These are phyloP conservation scores for Busseola fusca DNA, from an alignment of 2,888 invertebrate species.

Conservation along the genomic window DNA sequence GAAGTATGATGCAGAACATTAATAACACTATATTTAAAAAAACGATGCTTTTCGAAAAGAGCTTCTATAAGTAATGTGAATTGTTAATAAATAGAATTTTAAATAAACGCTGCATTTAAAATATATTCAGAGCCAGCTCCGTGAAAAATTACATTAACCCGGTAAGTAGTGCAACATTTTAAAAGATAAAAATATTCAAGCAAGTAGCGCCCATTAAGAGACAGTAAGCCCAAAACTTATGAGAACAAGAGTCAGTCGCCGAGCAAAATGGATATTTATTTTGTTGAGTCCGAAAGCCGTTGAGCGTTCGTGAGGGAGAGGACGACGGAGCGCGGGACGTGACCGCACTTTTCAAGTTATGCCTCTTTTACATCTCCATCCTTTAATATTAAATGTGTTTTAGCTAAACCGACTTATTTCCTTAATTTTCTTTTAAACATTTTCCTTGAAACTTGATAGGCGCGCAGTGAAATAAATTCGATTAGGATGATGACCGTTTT, in stretches of 20 bases:
- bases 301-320: slow-evolving; percentile 56
- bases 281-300: slow-evolving; percentile 69
- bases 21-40: neutral
- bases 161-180: slow-evolving; percentile 38
- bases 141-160: slow-evolving; percentile 37
- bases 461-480: slow-evolving; percentile 20
- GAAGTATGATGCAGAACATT: neutral
- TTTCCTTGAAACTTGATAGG: slow-evolving; percentile 29
- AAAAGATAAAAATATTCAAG: slow-evolving; percentile 52
- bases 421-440: slow-evolving; percentile 35
- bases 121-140: slow-evolving; percentile 11
- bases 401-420: slow-evolving; percentile 35
- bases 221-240: slow-evolving; percentile 63
- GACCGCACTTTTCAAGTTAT: slow-evolving; percentile 70
- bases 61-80: neutral
- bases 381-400: slow-evolving; percentile 45
- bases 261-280: slow-evolving; percentile 75
- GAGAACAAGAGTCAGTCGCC: slow-evolving; percentile 61
- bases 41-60: neutral
- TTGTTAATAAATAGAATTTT: slow-evolving; percentile 9
- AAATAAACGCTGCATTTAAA: slow-evolving; percentile 17
- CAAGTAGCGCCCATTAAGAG: slow-evolving; percentile 56
- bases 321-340: slow-evolving; percentile 64
- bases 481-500: slow-evolving; percentile 30
- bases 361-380: slow-evolving; percentile 50